These are phyloP conservation scores for Tachuris rubrigastra DNA, from an alignment of 2,113 vertebrate species.

Conservation along the genomic window DNA sequence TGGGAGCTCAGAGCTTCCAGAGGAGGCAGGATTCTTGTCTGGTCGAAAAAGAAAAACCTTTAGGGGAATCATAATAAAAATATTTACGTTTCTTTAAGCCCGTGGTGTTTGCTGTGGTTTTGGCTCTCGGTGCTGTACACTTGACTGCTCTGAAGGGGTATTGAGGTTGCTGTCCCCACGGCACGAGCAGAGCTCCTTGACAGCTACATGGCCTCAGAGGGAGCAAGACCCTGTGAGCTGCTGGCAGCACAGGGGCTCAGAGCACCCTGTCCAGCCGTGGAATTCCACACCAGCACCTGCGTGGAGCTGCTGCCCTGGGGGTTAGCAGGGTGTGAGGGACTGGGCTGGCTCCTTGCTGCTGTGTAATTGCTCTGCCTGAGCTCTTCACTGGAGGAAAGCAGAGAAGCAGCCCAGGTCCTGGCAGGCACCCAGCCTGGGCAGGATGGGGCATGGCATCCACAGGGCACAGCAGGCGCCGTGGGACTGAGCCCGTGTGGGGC, in stretches of 20 bases:
- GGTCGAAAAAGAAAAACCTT: not conserved
- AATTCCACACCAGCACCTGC: fast-evolving
- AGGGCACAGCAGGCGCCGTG: fast-evolving
- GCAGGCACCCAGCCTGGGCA: not conserved
- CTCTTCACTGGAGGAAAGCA: not conserved
- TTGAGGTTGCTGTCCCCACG: fast-evolving
- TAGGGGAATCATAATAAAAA: not conserved
- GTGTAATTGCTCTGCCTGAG: not conserved
- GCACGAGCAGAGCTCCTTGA: not conserved
- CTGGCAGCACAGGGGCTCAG: not conserved
- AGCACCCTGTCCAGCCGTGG: fast-evolving
- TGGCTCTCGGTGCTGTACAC: not conserved
- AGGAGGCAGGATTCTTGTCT: not conserved
- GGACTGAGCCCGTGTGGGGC: not conserved
- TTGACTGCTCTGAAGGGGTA: not conserved
- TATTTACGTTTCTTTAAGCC: not conserved
- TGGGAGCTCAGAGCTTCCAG: not conserved
- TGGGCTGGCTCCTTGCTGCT: not conserved
- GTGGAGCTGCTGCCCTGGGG: not conserved
- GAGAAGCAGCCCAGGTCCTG: not conserved
- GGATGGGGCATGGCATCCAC: not conserved
- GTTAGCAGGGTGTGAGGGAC: not conserved
- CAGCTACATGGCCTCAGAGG: not conserved
- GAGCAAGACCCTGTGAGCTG: not conserved
- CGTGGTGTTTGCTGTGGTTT: not conserved